phyloP scores from a whole-genome alignment of 2,113 vertebrate genomes.

The Percina caprodes region DNA sequence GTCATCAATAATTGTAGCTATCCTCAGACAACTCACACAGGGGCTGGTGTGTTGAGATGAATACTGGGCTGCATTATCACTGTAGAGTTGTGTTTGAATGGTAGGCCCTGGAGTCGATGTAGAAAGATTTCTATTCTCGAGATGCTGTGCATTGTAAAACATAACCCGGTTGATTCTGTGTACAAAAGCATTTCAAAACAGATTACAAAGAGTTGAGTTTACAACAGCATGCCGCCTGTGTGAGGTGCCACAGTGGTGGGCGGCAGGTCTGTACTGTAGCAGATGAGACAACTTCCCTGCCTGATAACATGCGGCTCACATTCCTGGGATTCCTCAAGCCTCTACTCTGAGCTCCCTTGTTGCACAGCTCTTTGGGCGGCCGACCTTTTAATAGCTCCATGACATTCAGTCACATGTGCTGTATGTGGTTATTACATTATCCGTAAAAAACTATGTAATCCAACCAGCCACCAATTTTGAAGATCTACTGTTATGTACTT shows the following conservation, averaged over 20 bases:
- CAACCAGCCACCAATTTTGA: slow-evolving; percentile 37
- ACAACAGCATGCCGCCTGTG: slow-evolving; percentile 5
- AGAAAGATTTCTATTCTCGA: not conserved
- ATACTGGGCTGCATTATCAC: slow-evolving; percentile 53
- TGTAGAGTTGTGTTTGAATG: slow-evolving; percentile 26
- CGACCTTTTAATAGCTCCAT: slow-evolving; percentile 34
- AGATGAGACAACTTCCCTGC: slow-evolving; percentile 49
- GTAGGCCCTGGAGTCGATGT: not conserved
- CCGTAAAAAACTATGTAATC: slow-evolving; percentile 44
- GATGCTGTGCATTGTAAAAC: slow-evolving; percentile 15
- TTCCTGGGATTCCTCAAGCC: slow-evolving; percentile 61
- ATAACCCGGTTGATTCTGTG: not conserved
- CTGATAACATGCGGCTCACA: slow-evolving; percentile 63
- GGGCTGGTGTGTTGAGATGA: slow-evolving; percentile 57
- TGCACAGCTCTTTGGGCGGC: slow-evolving; percentile 19
- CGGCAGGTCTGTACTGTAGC: slow-evolving; percentile 40
- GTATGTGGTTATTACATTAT: slow-evolving; percentile 50
- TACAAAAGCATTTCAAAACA: slow-evolving; percentile 1
- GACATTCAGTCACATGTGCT: slow-evolving; percentile 32
- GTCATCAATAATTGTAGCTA: slow-evolving; percentile 79
- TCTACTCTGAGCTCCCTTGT: slow-evolving; percentile 19
- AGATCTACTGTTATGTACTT: slow-evolving; percentile 36
- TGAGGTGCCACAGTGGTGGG: slow-evolving; percentile 20
- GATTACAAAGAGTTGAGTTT: slow-evolving; percentile 16
- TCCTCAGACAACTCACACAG: slow-evolving; percentile 66